These are phyloP conservation scores for Emmelina monodactyla DNA, from an alignment of 2,888 invertebrate species.

Conservation along the genomic window DNA sequence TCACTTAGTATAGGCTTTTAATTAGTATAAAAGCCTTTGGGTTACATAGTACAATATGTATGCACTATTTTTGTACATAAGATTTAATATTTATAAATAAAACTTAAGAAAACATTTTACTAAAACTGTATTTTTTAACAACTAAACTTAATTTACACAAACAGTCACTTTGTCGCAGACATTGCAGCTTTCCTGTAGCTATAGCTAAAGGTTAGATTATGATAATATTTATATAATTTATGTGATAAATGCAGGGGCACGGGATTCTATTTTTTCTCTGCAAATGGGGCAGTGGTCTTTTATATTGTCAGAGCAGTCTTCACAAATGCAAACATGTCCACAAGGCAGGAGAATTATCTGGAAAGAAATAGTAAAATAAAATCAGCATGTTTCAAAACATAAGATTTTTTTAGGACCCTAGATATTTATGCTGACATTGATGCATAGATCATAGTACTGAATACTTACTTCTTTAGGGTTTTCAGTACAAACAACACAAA, in stretches of 20 bases:
- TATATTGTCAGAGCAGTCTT: conserved; percentile 82
- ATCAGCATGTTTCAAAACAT: neutral
- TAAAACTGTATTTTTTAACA: no score
- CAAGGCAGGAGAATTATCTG: conserved; percentile 86
- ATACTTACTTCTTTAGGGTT: conserved; percentile 80
- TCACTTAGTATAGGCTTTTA: conserved; percentile 38
- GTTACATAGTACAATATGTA: no score
- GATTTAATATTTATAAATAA: no score
- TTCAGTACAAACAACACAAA: conserved; percentile 85
- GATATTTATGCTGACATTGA: neutral
- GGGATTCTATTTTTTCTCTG: conserved; percentile 71
- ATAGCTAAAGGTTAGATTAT: no score
- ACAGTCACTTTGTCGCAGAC: no score
- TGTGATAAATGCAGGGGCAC: conserved; percentile 79
- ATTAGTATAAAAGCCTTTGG: no score
- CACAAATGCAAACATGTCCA: conserved; percentile 90
- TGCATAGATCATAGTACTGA: neutral
- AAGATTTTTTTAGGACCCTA: neutral
- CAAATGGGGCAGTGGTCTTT: conserved; percentile 81
- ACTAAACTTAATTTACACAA: no score
- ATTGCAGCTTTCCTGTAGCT: no score
- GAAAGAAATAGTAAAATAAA: conserved; percentile 21
- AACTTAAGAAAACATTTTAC: no score
- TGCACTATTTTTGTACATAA: no score
- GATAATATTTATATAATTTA: no score